Percentiles rank a stretch among this genome's conserved stretches.
Conservation (phyloP, 35 echinoderm and acorn worm species). For the Hemicentrotus pulcherrimus region DNA sequence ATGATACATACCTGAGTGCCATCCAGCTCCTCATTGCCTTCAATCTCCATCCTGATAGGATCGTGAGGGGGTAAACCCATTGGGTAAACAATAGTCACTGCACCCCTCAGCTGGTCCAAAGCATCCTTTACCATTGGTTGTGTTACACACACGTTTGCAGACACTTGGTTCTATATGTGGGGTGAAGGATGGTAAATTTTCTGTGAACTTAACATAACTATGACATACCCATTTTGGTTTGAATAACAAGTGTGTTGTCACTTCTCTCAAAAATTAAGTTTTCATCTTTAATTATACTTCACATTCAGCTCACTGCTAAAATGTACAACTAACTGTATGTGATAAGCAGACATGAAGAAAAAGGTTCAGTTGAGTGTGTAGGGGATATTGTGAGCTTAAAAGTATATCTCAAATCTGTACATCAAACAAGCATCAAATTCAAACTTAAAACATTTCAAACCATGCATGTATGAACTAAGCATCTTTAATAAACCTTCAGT, state of each 20-base stretch:
- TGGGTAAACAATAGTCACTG: constrained; percentile 95
- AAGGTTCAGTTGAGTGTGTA: not conserved
- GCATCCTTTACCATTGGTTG: constrained; percentile 82
- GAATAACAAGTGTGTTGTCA: not conserved
- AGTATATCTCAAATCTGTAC: not conserved
- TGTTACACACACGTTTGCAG: constrained; percentile 83
- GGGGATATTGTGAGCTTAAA: too few species aligned
- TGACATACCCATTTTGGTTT: not conserved
- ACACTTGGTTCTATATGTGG: constrained; percentile 73
- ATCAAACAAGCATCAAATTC: not conserved
- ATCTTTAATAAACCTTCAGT: not conserved
- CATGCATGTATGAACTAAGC: not conserved
- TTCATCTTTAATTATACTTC: not conserved
- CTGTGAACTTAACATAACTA: too few species aligned
- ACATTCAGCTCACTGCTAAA: not conserved
- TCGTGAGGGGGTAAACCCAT: constrained; percentile 97
- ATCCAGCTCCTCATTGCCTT: constrained; percentile 84
- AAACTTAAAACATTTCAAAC: not conserved
- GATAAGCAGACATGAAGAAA: not conserved
- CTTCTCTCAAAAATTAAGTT: not conserved
- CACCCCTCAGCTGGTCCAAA: constrained; percentile 88
- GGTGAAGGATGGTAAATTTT: not conserved
- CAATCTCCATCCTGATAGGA: constrained; percentile 95
- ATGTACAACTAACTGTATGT: not conserved
- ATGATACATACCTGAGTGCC: constrained; percentile 79